Percentiles rank a stretch among this genome's conserved stretches.
These are phyloP conservation scores for Heteropelma amictum DNA, from an alignment of 2,888 invertebrate species.

Conservation along the genomic window DNA sequence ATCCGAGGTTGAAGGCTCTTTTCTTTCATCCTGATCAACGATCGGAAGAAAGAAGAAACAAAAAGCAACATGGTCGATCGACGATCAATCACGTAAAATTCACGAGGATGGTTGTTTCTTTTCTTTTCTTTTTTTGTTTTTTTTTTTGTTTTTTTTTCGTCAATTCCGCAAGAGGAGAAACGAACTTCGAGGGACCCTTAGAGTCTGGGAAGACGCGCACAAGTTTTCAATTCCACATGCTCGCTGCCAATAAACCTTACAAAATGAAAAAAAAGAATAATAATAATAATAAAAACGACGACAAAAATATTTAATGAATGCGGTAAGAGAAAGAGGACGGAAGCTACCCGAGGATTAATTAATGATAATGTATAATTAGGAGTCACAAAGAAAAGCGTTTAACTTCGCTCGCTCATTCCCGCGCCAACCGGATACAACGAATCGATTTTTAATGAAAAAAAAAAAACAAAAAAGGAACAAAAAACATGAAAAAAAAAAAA, in stretches of 20 bases:
- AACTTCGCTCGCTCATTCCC: conserved; percentile 66
- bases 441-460: conserved; percentile 70
- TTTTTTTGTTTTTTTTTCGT: neutral
- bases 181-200: conserved; percentile 60
- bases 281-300: conserved; percentile 10
- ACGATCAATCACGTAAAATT: neutral
- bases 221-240: conserved; percentile 74
- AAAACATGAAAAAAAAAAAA: neutral
- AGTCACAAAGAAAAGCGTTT: conserved; percentile 44
- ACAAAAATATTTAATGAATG: neutral
- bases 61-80: neutral
- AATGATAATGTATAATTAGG: conserved; percentile 48
- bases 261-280: conserved; percentile 5
- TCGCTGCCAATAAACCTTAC: conserved; percentile 71
- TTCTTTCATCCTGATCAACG: neutral
- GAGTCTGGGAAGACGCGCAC: conserved; percentile 70
- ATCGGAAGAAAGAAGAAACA: neutral
- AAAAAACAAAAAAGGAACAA: conserved; percentile 3
- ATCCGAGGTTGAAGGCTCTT: neutral
- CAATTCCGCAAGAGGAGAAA: conserved; percentile 26
- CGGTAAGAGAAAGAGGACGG: conserved; percentile 4
- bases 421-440: conserved; percentile 77
- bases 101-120: neutral
- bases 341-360: conserved; percentile 45
- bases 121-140: neutral